Evolutionary conservation across 2,888 invertebrate genomes (phyloP), one percentile per base, ranked within the genome.

Genomic region (Alsophila aescularia): DNA sequence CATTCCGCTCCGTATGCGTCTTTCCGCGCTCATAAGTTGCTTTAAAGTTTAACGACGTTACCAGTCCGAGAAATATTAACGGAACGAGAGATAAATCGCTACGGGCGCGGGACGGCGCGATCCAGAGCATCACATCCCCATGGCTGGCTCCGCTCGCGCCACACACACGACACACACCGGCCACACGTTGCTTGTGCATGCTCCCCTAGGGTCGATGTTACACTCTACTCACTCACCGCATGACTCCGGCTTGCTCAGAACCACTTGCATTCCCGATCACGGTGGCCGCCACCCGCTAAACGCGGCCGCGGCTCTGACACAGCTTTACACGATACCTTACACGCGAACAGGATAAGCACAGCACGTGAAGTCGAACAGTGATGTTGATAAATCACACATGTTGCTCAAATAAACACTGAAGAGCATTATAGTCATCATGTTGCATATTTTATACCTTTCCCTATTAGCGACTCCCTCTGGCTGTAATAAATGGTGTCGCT

Each of bases 391-490:
- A 70, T 81, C 79, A 86, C 83, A 83, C 81, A 77, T 77, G 67
- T 77, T 75, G 82, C 83, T 85, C 85, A 73, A 45, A 66, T 77
- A 64, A 76, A 85, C 87, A 85, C 84, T 76, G 73, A 81, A 79
- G 87, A 87, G 83, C 85, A 83, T 83, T 77, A 84, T 80, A 82
- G 78, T 80, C 85, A 87, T 88, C 86, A 87, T 83, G 80, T 80
- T 85, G 85, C 90, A 90, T 91, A 90, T 90, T 91, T 90, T 90
- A 91, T 91, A 91, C 91, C 91, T 91, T 91, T 91, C 91, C 91
- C 90, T 87, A 79, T 85, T 87, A 85, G 87, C 85, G 87, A 87
- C 83, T 83, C 77, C 80, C 81, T 80, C 79, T 83, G 82, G 80
- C 83, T 83, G 79, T 79, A 40, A 81, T 77, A 72, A 83, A 82